Percentiles rank a stretch among this genome's conserved stretches.
These are phyloP conservation scores for Passerina amoena DNA, from an alignment of 2,113 vertebrate genomes.

Conservation along the genomic window DNA sequence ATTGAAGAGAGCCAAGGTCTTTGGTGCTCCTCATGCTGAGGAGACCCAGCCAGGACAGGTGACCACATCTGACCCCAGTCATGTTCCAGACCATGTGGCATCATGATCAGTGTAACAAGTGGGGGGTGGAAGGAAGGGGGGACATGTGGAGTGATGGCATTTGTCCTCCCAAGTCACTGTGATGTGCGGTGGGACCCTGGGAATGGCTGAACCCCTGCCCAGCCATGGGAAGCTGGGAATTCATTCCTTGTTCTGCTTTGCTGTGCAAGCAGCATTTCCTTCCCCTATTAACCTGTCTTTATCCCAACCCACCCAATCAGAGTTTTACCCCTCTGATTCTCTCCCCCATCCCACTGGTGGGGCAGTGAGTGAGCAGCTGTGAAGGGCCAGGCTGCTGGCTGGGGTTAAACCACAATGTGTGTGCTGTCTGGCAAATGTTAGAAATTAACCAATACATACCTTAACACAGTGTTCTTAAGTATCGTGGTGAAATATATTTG, in stretches of 20 bases:
- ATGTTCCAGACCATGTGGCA: neutral
- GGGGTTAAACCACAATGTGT: neutral
- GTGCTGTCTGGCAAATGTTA: neutral
- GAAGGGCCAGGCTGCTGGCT: fast-evolving
- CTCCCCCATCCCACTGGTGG: fast-evolving
- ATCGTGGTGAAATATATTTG: neutral
- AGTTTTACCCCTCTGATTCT: neutral
- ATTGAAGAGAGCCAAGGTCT: neutral
- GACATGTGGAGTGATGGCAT: neutral
- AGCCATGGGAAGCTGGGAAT: neutral
- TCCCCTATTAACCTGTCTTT: neutral
- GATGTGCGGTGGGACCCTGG: neutral
- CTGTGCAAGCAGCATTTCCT: neutral
- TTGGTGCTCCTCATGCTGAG: neutral
- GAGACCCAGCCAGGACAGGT: neutral
- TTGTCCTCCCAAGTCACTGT: neutral
- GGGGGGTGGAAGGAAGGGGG: fast-evolving
- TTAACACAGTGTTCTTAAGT: neutral
- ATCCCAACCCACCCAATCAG: too few relatives aligned
- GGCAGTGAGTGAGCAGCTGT: neutral
- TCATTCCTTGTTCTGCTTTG: neutral
- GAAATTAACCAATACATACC: neutral
- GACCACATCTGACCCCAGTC: fast-evolving
- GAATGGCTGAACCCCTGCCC: too few relatives aligned
- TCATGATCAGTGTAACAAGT: neutral